A percentile compares a stretch with the other conserved stretches of the same genome.
These are phyloP conservation scores for Holocentrus rufus DNA, from an alignment of 2,797 vertebrate genomes.

Conservation along the genomic window DNA sequence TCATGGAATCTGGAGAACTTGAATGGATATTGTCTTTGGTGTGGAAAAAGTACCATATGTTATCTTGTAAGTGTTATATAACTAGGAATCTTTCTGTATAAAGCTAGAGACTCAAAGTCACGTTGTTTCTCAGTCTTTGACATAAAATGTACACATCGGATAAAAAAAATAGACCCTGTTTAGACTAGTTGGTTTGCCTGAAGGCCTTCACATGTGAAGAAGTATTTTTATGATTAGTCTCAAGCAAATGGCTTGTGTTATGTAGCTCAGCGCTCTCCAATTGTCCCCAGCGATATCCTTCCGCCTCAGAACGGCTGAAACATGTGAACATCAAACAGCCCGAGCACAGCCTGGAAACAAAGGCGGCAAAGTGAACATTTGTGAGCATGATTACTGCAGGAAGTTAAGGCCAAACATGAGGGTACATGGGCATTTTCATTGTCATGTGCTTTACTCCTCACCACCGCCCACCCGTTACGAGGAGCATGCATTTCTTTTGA, in stretches of 20 bases:
- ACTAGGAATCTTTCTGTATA: neutral
- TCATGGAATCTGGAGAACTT: constrained; percentile 53
- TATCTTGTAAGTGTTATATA: constrained; percentile 14
- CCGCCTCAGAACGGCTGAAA: constrained; percentile 51
- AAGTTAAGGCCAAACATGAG: constrained; percentile 46
- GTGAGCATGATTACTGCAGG: constrained; percentile 44
- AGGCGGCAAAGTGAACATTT: constrained; percentile 38
- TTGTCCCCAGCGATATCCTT: constrained; percentile 57
- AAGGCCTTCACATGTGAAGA: constrained; percentile 34
- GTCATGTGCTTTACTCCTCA: constrained; percentile 65
- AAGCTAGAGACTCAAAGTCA: neutral
- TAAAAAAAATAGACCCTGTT: neutral
- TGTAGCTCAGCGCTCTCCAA: constrained; percentile 43
- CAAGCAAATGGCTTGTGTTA: constrained; percentile 58
- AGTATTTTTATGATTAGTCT: constrained; percentile 50
- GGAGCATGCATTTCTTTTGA: constrained; percentile 64
- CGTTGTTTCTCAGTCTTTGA: constrained; percentile 25
- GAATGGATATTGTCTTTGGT: constrained; percentile 33
- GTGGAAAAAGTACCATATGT: neutral
- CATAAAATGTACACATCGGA: constrained; percentile 5
- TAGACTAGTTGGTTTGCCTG: constrained; percentile 22
- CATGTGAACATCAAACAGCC: constrained; percentile 62
- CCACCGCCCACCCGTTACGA: constrained; percentile 45
- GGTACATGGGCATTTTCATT: constrained; percentile 50
- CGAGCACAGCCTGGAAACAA: constrained; percentile 43